Conservation (phyloP, 2,888 invertebrate species). For the Halictus ligatus region DNA sequence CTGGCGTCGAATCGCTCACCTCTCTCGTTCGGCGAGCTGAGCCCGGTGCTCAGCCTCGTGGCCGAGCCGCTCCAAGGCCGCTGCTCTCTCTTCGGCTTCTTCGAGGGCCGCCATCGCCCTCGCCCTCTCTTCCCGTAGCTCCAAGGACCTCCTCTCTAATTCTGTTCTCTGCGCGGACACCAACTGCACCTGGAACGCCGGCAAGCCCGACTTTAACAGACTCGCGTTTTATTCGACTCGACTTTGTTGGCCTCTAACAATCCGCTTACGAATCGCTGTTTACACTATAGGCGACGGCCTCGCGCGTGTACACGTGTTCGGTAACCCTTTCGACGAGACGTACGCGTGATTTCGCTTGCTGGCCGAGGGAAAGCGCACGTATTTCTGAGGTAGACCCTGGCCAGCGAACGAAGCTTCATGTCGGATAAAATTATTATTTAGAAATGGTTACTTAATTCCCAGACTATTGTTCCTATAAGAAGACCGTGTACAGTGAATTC, state of each 20-base stretch:
- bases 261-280: slow-evolving; percentile 10
- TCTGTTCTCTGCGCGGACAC: slow-evolving; percentile 93
- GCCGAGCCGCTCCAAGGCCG: slow-evolving; percentile 91
- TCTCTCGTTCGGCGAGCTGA: slow-evolving; percentile 82
- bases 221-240: slow-evolving; percentile 9
- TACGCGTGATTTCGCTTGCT: not conserved
- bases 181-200: slow-evolving; percentile 87
- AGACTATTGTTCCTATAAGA: too few species aligned
- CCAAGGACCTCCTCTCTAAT: slow-evolving; percentile 92
- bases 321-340: not conserved
- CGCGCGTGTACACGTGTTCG: not conserved
- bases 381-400: not conserved
- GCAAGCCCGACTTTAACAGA: not conserved
- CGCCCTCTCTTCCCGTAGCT: slow-evolving; percentile 92
- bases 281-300: not conserved
- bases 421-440: too few species aligned
- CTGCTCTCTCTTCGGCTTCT: slow-evolving; percentile 95
- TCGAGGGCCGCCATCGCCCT: slow-evolving; percentile 92
- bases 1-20: slow-evolving; percentile 83
- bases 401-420: too few species aligned
- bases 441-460: too few species aligned
- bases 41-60: slow-evolving; percentile 85
- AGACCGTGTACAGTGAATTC: too few species aligned
- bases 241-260: not conserved
- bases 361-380: not conserved